Evolutionary conservation across 37 sponge, comb jelly and placozoan species (phyloP), one percentile per base, ranked within the genome.

Genomic region (Corticium candelabrum): DNA sequence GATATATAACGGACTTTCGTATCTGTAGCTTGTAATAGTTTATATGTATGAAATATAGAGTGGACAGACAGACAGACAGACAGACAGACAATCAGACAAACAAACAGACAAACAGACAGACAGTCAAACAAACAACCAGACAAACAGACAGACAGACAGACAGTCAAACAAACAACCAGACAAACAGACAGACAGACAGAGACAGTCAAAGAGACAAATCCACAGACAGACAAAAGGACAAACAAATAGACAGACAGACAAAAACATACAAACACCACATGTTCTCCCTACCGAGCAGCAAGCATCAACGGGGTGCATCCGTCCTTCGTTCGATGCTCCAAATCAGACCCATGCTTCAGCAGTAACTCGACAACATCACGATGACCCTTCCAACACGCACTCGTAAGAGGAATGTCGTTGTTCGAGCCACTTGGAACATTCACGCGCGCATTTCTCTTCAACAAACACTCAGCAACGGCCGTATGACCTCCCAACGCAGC

Each of bases 231-330:
- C 62, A 50, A 21, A 11, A 27, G 15, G 21, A 21, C 11, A 50
- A 50, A 50, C 21, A 21, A 50, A 50, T 27, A 21, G 21, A 50
- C 62, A 50, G 15, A 50, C 21, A 50, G 62, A 50, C 62, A 50
- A n/a, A n/a, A n/a, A n/a, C n/a, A n/a, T n/a, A n/a, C n/a, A n/a
- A n/a, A n/a, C n/a, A n/a, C n/a, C n/a, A n/a, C 21, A 76, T 73
- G 27, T 76, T 0, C 15, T 30, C 41, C 85, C 1, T 36, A 92
- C 93, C 93, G 81, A 0, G 99, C 95, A 15, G 99, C 99, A 39
- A 97, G 83, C 99, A 97, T 97, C 74, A 97, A 88, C 1, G 99
- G 99, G 0, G 99, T 97, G 74, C 99, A 97, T 2, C 99, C 99
- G 72, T 91, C 99, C 81, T 97, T 97, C 62, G 92, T 97, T 76